Base-by-base conservation (phyloP, 2,797 vertebrate genomes). In the Gymnodraco acuticeps region DNA sequence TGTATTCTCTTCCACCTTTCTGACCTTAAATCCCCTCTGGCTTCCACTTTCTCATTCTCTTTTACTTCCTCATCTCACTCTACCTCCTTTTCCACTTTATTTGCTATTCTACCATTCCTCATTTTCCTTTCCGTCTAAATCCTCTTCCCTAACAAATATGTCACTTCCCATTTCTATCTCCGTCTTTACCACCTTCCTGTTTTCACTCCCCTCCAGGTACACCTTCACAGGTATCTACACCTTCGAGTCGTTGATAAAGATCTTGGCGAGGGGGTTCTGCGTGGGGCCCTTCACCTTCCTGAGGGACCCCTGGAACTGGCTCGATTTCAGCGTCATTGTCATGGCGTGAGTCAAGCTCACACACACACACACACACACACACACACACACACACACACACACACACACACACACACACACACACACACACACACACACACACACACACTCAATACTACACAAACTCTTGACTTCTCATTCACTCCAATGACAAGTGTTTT, bases 281-380 rank as follows among this genome's bases (percentile, higher is more conserved):
- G 86, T 98, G 81, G 97, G 97, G 0, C 96, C 96, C 1, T 99
- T 99, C 93, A 99, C 98, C 81, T 99, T 99, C 93, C 96, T 99
- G 48, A 94, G 98, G 73, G 98, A 99, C 88, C 98, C 98, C 0
- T 99, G 98, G 98, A 99, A 99, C 94, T 99, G 98, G 97, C 93
- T 99, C 64, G 98, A 99, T 94, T 99, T 99, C 95, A 97, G 96
- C 10, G 98, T 99, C 88, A 99, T 99, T 60, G 89, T 96, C 87
- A 99, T 99, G 97, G 97, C 98, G 98, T 99, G 95, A 99, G 98
- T 98, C 80, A 41, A 2, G 54, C 52, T 47, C 52, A 27, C 68
- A 41, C 48, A 47, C 33, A 8, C 33, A 52, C 45, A 52, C 50
- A 48, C 51, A 60, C 63, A 46, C 66, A 51, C 58, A 65, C 64